A percentile compares a stretch with the other conserved stretches of the same genome.
Evolutionary conservation across 2,888 invertebrate species (phyloP).

Genomic region (Teleiodes luculella): DNA sequence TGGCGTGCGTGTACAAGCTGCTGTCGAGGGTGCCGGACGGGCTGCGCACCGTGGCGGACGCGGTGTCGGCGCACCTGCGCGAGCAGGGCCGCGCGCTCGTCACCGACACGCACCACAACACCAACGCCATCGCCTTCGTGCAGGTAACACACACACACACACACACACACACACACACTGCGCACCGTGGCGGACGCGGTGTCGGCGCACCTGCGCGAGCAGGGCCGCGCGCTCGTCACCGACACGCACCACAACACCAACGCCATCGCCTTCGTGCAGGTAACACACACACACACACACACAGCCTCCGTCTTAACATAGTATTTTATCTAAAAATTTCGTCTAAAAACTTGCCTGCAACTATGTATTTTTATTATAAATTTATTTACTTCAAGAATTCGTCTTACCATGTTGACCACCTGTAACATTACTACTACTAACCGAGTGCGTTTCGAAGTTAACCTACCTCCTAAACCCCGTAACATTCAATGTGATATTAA

Average conservation of each 20-base stretch:
- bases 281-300: too few relatives aligned
- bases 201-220: constrained; percentile 94
- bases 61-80: constrained; percentile 95
- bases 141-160: constrained; percentile 84
- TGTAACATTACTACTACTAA: too few relatives aligned
- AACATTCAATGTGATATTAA: too few relatives aligned
- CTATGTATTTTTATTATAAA: too few relatives aligned
- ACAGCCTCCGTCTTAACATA: too few relatives aligned
- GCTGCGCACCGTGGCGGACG: constrained; percentile 96
- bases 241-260: constrained; percentile 95
- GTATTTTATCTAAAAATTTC: too few relatives aligned
- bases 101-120: constrained; percentile 93
- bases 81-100: constrained; percentile 97
- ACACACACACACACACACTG: constrained; percentile 56
- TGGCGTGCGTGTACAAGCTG: constrained; percentile 98
- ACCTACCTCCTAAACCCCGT: too few relatives aligned
- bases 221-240: constrained; percentile 96
- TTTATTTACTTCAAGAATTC: too few relatives aligned
- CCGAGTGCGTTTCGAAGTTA: too few relatives aligned
- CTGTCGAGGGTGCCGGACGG: constrained; percentile 95
- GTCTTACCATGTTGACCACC: too few relatives aligned
- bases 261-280: constrained; percentile 96
- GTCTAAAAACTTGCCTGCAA: too few relatives aligned
- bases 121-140: constrained; percentile 95
- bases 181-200: constrained; percentile 98